phyloP scores from a whole-genome alignment of 2,113 vertebrate genomes.

The Microcebus griseorufus region DNA sequence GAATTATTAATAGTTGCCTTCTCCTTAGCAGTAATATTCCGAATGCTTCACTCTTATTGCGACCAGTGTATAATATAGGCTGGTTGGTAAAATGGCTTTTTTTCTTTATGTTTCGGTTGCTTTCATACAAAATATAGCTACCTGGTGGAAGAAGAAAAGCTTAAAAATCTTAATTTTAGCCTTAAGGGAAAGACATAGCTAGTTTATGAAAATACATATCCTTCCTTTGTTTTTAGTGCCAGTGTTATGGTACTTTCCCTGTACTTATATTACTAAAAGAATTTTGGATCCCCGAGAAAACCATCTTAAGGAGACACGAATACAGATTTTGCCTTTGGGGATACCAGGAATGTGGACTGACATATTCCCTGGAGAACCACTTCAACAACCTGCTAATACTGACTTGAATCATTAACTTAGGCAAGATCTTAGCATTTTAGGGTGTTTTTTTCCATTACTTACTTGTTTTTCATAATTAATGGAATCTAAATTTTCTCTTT shows the following conservation, averaged over 20 bases:
- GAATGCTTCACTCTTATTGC: background rate
- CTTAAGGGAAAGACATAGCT: background rate
- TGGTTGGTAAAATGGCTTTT: background rate
- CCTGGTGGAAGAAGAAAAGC: background rate
- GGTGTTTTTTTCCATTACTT: background rate
- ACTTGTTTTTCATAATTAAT: background rate
- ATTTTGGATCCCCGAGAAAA: background rate
- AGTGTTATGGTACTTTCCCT: background rate
- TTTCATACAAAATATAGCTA: background rate
- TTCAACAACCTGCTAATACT: background rate
- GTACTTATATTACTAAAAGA: background rate
- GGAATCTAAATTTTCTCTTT: background rate
- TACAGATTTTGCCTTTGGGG: background rate
- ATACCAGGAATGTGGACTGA: background rate
- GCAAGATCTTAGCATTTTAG: background rate
- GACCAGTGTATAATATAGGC: background rate
- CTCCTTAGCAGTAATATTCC: background rate
- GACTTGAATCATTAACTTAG: background rate
- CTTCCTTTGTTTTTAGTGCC: background rate
- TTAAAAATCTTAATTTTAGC: background rate
- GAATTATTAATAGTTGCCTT: too few relatives aligned
- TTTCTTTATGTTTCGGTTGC: background rate
- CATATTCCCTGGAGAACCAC: background rate
- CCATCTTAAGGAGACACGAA: background rate
- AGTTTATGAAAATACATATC: background rate